Evolutionary conservation across 1,140 invertebrate genomes (phyloP), one percentile per base, ranked within the genome.

Genomic region (Leptinotarsa texana): DNA sequence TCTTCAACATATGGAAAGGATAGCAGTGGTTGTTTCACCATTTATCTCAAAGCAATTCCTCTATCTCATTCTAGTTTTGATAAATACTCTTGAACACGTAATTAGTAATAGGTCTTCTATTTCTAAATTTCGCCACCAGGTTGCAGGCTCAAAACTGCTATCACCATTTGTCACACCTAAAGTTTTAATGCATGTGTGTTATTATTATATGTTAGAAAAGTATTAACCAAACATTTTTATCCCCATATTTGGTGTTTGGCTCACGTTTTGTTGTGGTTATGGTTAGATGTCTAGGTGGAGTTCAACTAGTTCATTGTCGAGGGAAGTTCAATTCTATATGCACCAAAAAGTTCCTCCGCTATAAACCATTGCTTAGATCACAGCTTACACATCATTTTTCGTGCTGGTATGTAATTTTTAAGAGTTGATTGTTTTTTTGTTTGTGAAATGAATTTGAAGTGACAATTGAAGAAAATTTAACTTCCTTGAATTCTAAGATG

Each of bases 261-360:
- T 77, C 77, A 74, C 61, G 21, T 77, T 84, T 87, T 57, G 81
- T 88, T 87, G 85, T 86, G 86, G 86, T 86, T 87, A 85, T 84
- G 83, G 85, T 82, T 87, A 89, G 89, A 87, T 89, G 84, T 89
- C 89, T 86, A 88, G 88, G 83, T 89, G 88, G 88, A 90, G 89
- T 86, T 89, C 88, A 73, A 82, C 88, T 85, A 90, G 89, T 86
- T 89, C 88, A 82, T 85, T 89, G 80, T 90, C 89, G 77, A 87
- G 87, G 85, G 89, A 90, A 82, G 89, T 90, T 80, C 88, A 89
- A 82, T 89, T 86, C 84, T 90, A 90, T 86, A 90, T 83, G 82
- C 77, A 74, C 74, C 75, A 76, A 70, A 81, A 82, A 74, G 62
- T 67, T 66, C 61, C 33, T 62, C 63, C 62, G 13, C 74, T 65